phyloP scores from a whole-genome alignment of 2,797 vertebrate genomes.

The Psittacula derbiana region DNA sequence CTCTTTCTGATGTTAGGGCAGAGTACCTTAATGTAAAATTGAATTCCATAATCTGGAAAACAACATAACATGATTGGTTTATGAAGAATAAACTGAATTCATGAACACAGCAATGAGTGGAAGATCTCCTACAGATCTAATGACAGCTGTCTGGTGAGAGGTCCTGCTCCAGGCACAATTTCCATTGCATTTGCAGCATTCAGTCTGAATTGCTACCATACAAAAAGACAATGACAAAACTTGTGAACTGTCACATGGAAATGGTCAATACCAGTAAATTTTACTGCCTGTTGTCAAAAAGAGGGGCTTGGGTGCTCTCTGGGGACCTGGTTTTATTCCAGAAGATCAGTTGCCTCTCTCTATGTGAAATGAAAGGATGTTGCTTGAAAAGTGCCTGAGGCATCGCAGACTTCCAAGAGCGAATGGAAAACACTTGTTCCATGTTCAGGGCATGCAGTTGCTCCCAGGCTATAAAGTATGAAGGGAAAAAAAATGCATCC shows the following conservation, averaged over 20 bases:
- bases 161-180: constrained; percentile 9
- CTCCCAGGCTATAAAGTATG: not conserved
- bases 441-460: not conserved
- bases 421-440: not conserved
- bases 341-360: not conserved
- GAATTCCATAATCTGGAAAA: not conserved
- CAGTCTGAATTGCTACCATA: not conserved
- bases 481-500: not conserved
- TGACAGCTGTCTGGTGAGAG: not conserved
- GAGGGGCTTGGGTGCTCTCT: not conserved
- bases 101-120: not conserved
- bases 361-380: constrained; percentile 13
- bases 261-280: not conserved
- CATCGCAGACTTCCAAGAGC: not conserved
- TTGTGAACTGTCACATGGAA: not conserved
- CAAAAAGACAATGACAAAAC: not conserved
- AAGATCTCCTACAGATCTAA: not conserved
- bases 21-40: not conserved
- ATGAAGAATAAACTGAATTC: not conserved
- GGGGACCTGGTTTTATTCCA: not conserved
- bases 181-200: not conserved
- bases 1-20: not conserved
- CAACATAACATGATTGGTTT: not conserved
- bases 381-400: not conserved
- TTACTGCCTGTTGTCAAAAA: not conserved